These are phyloP conservation scores for Artemia sinica DNA, from an alignment of 2,888 invertebrate genomes.

Conservation along the genomic window DNA sequence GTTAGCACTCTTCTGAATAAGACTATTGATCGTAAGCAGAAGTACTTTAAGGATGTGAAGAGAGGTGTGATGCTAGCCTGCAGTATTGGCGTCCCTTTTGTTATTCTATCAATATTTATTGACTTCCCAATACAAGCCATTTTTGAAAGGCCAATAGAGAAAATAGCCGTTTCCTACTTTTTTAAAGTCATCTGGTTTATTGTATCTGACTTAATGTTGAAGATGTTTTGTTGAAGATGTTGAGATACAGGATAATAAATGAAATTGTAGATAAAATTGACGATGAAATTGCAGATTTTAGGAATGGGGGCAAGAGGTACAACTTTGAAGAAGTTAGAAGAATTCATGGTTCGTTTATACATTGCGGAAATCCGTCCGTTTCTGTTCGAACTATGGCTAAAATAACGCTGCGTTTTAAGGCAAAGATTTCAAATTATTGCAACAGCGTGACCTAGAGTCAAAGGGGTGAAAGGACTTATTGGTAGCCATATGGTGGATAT, in stretches of 20 bases:
- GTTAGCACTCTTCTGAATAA: background rate
- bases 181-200: slow-evolving; percentile 1
- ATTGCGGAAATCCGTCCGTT: no score
- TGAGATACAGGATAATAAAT: background rate
- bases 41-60: background rate
- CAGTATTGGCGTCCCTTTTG: background rate
- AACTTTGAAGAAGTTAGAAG: background rate
- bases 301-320: background rate
- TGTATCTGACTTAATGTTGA: background rate
- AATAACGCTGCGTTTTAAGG: no score
- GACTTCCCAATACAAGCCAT: background rate
- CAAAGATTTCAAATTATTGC: no score
- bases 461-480: no score
- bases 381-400: no score
- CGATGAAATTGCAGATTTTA: background rate
- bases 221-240: background rate
- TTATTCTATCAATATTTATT: background rate
- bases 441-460: no score
- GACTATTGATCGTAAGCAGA: background rate
- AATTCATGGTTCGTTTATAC: background rate
- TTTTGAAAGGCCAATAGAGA: background rate
- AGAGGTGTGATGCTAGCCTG: background rate
- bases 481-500: no score
- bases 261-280: background rate
- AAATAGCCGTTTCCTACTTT: background rate